Evolutionary conservation across 1,140 invertebrate species (phyloP), one percentile per base, ranked within the genome.

Genomic region (Drosophila eugracilis): DNA sequence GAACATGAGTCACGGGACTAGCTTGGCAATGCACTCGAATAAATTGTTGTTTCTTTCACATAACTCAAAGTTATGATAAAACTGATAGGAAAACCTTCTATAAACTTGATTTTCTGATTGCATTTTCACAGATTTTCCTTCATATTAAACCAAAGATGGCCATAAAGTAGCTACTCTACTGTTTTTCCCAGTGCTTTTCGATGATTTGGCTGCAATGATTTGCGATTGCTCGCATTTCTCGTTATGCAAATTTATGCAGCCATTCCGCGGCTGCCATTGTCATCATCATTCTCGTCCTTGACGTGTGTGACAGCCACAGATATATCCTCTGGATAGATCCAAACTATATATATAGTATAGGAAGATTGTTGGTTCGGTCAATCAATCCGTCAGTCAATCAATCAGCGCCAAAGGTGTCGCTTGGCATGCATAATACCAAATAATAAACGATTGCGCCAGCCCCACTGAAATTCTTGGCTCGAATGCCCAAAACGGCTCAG

Each of bases 161-260:
- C n/a, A n/a, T n/a, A n/a, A n/a, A n/a, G n/a, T n/a, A n/a, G n/a
- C n/a, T n/a, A n/a, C n/a, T n/a, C n/a, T n/a, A n/a, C n/a, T n/a
- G n/a, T n/a, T n/a, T n/a, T n/a, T 0, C 14, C 15, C 5, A 53
- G 22, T 41, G 21, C 3, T 10, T 17, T 5, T 24, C 6, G 5
- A 28, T 6, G 12, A 1, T 14, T 12, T 9, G 12, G 6, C 42
- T 54, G 4, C 42, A 39, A 41, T 54, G 53, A 70, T 37, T 71
- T 71, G 52, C 49, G 53, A 72, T 66, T 80, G 77, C 58, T 59
- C 12, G 28, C 71, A 79, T 55, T 75, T 59, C 21, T 75, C 44
- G 44, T 54, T 80, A 80, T 80, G 78, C 66, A 72, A 80, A 80
- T 80, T 70, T 76, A 49, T 66, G 54, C 30, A n/a, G 26, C 26